Evolutionary conservation across 2,113 vertebrate genomes (phyloP).

Genomic region (Lepus timidus): DNA sequence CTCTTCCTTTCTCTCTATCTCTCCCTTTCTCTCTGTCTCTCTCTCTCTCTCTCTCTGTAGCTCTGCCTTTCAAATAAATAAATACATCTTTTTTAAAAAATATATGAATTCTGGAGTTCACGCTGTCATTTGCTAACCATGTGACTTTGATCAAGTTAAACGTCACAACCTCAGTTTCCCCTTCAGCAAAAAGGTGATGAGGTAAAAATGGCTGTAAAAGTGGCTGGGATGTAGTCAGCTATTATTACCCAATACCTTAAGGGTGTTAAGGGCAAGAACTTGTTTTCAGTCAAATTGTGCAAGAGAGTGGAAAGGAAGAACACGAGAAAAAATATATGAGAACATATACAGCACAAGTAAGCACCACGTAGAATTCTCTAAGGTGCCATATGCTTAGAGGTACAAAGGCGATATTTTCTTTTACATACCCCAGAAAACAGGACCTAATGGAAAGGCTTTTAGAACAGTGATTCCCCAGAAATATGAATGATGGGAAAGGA

Average conservation of each 20-base stretch:
- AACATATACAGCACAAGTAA: background rate
- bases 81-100: too few species aligned
- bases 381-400: background rate
- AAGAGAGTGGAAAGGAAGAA: slow-evolving; percentile 18
- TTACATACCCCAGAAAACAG: background rate
- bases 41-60: too few species aligned
- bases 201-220: background rate
- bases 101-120: background rate
- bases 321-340: background rate
- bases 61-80: too few species aligned
- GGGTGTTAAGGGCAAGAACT: background rate
- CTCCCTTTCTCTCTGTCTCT: too few species aligned
- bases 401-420: background rate
- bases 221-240: background rate
- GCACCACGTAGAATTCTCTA: background rate
- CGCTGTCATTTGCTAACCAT: background rate
- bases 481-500: background rate
- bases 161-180: background rate
- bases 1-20: too few species aligned
- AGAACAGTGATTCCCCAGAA: background rate
- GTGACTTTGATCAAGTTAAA: background rate
- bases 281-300: slow-evolving; percentile 15
- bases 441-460: background rate
- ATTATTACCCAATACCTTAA: background rate
- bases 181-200: background rate